Percentiles rank a stretch among this genome's conserved stretches.
Conservation (phyloP, 2,797 vertebrate species). For the Craterocephalus amniculus region DNA sequence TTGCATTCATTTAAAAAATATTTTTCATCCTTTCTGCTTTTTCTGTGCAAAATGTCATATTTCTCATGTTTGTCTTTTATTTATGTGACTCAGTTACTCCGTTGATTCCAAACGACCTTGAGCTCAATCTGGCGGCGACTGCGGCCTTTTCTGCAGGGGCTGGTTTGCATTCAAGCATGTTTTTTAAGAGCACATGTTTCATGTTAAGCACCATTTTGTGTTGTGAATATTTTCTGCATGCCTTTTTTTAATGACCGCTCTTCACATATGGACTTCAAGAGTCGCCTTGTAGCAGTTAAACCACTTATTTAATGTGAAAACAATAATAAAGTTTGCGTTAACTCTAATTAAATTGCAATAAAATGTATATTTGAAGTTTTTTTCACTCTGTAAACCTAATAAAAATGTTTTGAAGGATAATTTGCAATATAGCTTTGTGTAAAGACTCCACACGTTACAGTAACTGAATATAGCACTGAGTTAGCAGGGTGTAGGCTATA, state of each 20-base stretch:
- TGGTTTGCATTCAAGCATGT: slow-evolving; percentile 51
- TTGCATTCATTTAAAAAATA: background rate
- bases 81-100: slow-evolving; percentile 56
- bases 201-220: slow-evolving; percentile 65
- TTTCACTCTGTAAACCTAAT: slow-evolving; percentile 53
- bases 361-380: slow-evolving; percentile 70
- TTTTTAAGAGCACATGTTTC: slow-evolving; percentile 70
- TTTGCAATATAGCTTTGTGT: background rate
- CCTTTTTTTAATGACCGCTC: slow-evolving; percentile 67
- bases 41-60: slow-evolving; percentile 19
- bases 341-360: slow-evolving; percentile 46
- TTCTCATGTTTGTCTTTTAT: slow-evolving; percentile 53
- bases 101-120: slow-evolving; percentile 34
- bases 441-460: background rate
- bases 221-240: slow-evolving; percentile 64
- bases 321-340: slow-evolving; percentile 39
- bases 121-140: slow-evolving; percentile 36
- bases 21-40: slow-evolving; percentile 18
- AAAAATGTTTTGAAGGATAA: slow-evolving; percentile 39
- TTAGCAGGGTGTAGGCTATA: too few species aligned
- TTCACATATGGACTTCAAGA: slow-evolving; percentile 48
- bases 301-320: slow-evolving; percentile 31
- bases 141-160: slow-evolving; percentile 37
- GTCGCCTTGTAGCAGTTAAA: slow-evolving; percentile 15
- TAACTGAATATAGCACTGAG: background rate